phyloP scores from a whole-genome alignment of 2,888 invertebrate species.

The Drosophila atripex region DNA sequence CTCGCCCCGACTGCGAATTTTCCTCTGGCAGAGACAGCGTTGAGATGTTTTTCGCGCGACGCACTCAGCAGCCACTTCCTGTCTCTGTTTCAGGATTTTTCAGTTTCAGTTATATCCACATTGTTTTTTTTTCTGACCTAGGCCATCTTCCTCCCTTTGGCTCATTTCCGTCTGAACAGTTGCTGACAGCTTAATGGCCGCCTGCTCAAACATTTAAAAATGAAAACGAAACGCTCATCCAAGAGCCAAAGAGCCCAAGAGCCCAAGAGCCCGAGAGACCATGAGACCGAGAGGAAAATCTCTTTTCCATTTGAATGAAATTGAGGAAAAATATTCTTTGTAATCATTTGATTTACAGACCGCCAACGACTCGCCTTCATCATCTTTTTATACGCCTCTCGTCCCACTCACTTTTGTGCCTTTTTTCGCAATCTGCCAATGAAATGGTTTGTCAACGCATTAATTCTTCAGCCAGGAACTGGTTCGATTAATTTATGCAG shows the following conservation, averaged over 20 bases:
- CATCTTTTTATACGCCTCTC: slow-evolving; percentile 21
- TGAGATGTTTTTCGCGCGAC: slow-evolving; percentile 58
- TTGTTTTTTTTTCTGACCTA: slow-evolving; percentile 29
- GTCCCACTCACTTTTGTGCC: background rate
- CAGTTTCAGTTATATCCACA: slow-evolving; percentile 3
- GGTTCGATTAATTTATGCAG: slow-evolving; percentile 24
- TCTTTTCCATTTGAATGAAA: slow-evolving; percentile 26
- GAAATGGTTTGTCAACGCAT: slow-evolving; percentile 72
- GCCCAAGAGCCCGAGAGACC: slow-evolving; percentile 14
- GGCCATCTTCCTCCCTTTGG: slow-evolving; percentile 24
- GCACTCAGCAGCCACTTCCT: slow-evolving; percentile 47
- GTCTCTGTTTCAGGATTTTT: slow-evolving; percentile 16
- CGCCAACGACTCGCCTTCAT: slow-evolving; percentile 32
- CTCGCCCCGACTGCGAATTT: slow-evolving; percentile 44
- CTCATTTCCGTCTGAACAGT: slow-evolving; percentile 46
- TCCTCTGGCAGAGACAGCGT: slow-evolving; percentile 11
- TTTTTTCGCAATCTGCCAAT: slow-evolving; percentile 65
- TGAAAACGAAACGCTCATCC: slow-evolving; percentile 18
- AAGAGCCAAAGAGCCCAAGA: slow-evolving; percentile 1
- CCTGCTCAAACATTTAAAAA: slow-evolving; percentile 54
- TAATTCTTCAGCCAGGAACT: slow-evolving; percentile 50
- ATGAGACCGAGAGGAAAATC: slow-evolving; percentile 32
- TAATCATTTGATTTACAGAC: slow-evolving; percentile 70
- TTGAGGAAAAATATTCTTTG: slow-evolving; percentile 43
- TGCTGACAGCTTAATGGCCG: slow-evolving; percentile 72